A percentile compares a stretch with the other conserved stretches of the same genome.
Evolutionary conservation across 2,888 invertebrate species (phyloP).

Genomic region (Leptopilina myrica): DNA sequence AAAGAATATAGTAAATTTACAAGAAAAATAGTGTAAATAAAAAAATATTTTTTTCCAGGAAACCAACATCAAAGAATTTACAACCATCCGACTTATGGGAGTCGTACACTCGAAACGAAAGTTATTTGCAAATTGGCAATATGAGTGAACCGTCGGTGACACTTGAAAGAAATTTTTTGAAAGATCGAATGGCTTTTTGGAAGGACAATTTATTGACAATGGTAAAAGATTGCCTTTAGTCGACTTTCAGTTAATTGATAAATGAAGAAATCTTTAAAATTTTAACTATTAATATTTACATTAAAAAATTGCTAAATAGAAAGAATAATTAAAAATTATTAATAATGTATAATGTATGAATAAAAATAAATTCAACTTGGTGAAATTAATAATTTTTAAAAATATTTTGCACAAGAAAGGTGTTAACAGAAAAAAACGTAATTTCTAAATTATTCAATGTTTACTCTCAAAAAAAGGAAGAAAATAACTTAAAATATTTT

Average conservation of each 20-base stretch:
- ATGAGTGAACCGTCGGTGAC: slow-evolving; percentile 38
- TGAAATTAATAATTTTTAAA: neutral
- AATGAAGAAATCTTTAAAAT: too few species aligned
- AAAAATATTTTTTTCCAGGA: neutral
- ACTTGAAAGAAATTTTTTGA: slow-evolving; percentile 35
- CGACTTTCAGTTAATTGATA: too few species aligned
- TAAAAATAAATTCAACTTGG: too few species aligned
- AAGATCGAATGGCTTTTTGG: slow-evolving; percentile 59
- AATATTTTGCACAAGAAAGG: neutral
- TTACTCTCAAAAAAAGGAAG: neutral
- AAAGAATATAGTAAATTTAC: neutral
- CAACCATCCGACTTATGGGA: slow-evolving; percentile 50
- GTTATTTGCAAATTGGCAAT: slow-evolving; percentile 57
- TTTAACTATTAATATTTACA: too few species aligned
- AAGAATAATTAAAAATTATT: neutral
- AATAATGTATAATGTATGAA: neutral
- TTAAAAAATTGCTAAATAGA: too few species aligned
- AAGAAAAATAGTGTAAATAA: neutral
- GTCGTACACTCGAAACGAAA: slow-evolving; percentile 50
- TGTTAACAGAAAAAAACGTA: too few species aligned
- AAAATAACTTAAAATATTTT: neutral
- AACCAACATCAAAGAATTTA: slow-evolving; percentile 43
- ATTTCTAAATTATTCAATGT: neutral
- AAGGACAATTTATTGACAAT: neutral
- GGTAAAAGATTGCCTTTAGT: neutral